Percentiles rank a stretch among this genome's conserved stretches.
phyloP scores from a whole-genome alignment of 2,888 invertebrate genomes.

The Beris morrisii region DNA sequence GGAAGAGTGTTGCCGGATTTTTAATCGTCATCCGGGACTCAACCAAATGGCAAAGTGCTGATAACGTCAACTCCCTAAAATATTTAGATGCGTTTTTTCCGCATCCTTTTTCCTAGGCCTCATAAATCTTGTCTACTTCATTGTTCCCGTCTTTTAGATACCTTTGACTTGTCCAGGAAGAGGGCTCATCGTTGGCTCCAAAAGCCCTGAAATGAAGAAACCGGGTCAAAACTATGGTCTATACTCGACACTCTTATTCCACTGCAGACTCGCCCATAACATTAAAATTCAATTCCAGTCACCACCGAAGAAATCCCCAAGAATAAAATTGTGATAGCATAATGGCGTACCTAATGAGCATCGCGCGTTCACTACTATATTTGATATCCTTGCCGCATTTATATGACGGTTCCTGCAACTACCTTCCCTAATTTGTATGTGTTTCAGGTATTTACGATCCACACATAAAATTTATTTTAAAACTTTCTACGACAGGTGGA shows the following conservation, averaged over 20 bases:
- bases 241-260: too few relatives aligned
- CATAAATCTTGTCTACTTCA: background rate
- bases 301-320: too few relatives aligned
- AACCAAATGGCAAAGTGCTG: background rate
- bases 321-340: too few relatives aligned
- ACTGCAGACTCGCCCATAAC: too few relatives aligned
- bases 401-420: background rate
- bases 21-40: background rate
- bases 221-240: too few relatives aligned
- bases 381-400: too few relatives aligned
- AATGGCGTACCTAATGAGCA: too few relatives aligned
- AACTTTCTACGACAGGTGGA: background rate
- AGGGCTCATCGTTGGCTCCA: background rate
- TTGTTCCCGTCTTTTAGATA: background rate
- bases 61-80: slow-evolving; percentile 4
- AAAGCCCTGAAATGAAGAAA: too few relatives aligned
- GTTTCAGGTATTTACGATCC: slow-evolving; percentile 7
- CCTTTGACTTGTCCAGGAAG: background rate
- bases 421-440: background rate
- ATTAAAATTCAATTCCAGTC: too few relatives aligned
- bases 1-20: background rate
- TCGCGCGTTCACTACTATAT: too few relatives aligned
- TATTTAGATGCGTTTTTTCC: slow-evolving; percentile 19
- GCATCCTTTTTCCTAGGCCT: background rate
- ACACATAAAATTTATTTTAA: slow-evolving; percentile 7